Conservation (phyloP, 2,113 vertebrate genomes). For the Morone saxatilis region DNA sequence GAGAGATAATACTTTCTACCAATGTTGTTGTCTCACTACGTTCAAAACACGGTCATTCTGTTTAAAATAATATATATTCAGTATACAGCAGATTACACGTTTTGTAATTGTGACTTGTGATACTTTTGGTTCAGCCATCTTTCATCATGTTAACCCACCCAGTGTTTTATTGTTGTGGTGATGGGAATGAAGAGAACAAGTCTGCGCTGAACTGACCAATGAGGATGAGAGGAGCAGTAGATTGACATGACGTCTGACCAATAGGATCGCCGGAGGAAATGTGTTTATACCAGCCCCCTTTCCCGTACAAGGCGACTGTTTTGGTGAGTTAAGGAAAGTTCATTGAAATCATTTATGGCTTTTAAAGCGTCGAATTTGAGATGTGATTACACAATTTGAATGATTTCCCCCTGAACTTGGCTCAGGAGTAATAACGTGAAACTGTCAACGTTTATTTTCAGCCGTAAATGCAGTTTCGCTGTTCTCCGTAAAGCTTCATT, state of each 20-base stretch:
- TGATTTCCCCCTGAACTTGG: neutral
- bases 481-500: conserved; percentile 63
- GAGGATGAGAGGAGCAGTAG: neutral
- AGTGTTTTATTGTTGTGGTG: conserved; percentile 37
- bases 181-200: neutral
- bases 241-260: conserved; percentile 43
- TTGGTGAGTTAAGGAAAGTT: conserved; percentile 80
- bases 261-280: conserved; percentile 30
- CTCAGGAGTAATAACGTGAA: neutral
- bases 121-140: neutral
- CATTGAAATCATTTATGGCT: conserved; percentile 64
- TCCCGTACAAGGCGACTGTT: conserved; percentile 75
- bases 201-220: conserved; percentile 51
- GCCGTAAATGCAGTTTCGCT: conserved; percentile 33
- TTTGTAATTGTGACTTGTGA: neutral
- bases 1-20: neutral
- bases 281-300: conserved; percentile 69
- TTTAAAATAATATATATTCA: neutral
- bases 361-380: conserved; percentile 37
- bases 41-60: neutral
- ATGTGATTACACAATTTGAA: neutral
- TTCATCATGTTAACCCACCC: conserved; percentile 24
- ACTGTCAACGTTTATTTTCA: conserved; percentile 53
- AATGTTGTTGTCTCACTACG: neutral
- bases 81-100: neutral